A percentile compares a stretch with the other conserved stretches of the same genome.
phyloP scores from a whole-genome alignment of 2,113 vertebrate genomes.

The Neolamprologus toae region DNA sequence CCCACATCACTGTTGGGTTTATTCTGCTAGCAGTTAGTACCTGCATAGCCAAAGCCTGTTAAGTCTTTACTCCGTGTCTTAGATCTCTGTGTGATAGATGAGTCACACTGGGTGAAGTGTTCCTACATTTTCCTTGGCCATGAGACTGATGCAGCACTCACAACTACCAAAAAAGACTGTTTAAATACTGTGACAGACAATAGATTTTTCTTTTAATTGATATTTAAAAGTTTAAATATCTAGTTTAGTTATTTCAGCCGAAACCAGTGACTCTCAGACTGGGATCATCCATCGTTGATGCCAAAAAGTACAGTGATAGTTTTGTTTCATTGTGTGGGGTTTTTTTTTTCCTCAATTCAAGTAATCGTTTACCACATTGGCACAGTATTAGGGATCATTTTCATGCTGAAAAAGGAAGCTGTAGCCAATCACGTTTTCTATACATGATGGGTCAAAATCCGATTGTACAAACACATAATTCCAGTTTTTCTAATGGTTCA shows the following conservation, averaged over 20 bases:
- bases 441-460: not conserved
- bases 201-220: not conserved
- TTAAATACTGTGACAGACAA: not conserved
- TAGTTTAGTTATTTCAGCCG: not conserved
- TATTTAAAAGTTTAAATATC: not conserved
- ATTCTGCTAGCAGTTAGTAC: not conserved
- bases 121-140: not conserved
- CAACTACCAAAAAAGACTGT: not conserved
- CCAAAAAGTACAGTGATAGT: not conserved
- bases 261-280: not conserved
- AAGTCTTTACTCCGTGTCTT: not conserved
- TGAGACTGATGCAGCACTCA: not conserved
- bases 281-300: not conserved
- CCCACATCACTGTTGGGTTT: not conserved
- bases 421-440: not conserved
- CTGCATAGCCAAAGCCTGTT: not conserved
- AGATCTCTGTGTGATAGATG: not conserved
- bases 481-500: rapidly evolving
- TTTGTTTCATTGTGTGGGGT: not conserved
- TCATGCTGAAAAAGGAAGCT: not conserved
- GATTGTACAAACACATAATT: not conserved
- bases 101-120: not conserved
- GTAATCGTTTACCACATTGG: not conserved
- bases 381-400: not conserved
- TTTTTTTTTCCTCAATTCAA: rapidly evolving